Conservation (phyloP, 1,140 invertebrate genomes). For the Eurosta solidaginis region DNA sequence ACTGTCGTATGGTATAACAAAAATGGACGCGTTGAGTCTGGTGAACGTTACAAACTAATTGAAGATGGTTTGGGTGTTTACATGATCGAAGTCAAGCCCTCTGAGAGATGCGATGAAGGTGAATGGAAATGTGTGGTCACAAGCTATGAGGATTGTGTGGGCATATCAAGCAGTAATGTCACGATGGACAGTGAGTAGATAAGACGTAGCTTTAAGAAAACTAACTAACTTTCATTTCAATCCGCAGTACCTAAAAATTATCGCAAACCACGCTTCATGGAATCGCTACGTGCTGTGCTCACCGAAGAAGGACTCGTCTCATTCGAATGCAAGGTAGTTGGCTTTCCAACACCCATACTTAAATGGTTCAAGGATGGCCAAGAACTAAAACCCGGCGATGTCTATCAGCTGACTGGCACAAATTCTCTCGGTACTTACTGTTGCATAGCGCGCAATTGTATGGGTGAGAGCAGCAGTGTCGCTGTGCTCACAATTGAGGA, state of each 20-base stretch:
- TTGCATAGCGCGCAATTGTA: conserved; percentile 88
- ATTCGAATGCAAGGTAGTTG: conserved; percentile 91
- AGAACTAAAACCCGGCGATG: conserved; percentile 88
- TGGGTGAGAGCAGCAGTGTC: conserved; percentile 85
- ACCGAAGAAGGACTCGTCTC: conserved; percentile 90
- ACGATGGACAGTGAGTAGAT: conserved; percentile 67
- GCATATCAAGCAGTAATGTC: conserved; percentile 73
- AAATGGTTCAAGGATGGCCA: conserved; percentile 91
- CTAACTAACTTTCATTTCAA: background rate
- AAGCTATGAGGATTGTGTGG: conserved; percentile 71
- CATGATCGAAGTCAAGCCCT: conserved; percentile 71
- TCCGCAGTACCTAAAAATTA: conserved; percentile 83
- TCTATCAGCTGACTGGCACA: conserved; percentile 87
- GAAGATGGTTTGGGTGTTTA: conserved; percentile 82
- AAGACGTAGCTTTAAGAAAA: background rate
- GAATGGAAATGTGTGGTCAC: conserved; percentile 88
- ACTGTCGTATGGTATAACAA: conserved; percentile 83
- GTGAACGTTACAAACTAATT: conserved; percentile 70
- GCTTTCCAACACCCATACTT: conserved; percentile 82
- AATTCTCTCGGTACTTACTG: conserved; percentile 89
- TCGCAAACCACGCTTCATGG: conserved; percentile 85
- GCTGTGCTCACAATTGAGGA: conserved; percentile 88
- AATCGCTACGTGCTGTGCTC: conserved; percentile 82
- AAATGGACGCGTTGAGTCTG: conserved; percentile 71
- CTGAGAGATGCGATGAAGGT: conserved; percentile 80